Evolutionary conservation across 2,113 vertebrate genomes (phyloP).

Genomic region (Tetrao urogallus): DNA sequence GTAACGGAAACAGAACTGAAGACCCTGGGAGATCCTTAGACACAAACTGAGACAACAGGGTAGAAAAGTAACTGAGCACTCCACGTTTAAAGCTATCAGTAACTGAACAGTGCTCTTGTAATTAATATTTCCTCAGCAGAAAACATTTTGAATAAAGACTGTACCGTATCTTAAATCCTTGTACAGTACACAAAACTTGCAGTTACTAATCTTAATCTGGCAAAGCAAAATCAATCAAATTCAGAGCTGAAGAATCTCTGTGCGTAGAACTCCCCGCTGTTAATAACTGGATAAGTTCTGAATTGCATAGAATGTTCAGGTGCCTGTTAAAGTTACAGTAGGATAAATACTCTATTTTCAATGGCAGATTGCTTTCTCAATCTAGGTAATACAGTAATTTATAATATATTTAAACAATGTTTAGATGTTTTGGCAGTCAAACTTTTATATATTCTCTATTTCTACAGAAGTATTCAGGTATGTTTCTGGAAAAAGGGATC

Average conservation of each 20-base stretch:
- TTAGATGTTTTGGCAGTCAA: constrained; percentile 50
- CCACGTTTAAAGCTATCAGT: background rate
- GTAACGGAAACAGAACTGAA: background rate
- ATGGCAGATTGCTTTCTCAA: constrained; percentile 48
- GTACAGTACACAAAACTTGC: background rate
- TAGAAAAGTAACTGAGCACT: background rate
- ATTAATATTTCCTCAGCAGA: background rate
- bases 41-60: background rate
- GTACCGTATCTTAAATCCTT: constrained; percentile 9
- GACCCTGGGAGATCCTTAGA: background rate
- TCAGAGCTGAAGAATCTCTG: background rate
- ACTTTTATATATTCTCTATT: constrained; percentile 42
- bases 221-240: constrained; percentile 8
- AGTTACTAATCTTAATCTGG: background rate
- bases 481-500: background rate
- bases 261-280: background rate
- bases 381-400: constrained; percentile 65
- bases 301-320: constrained; percentile 34
- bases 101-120: background rate
- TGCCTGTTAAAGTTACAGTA: constrained; percentile 49
- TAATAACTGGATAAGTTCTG: background rate
- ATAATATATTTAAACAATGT: constrained; percentile 49
- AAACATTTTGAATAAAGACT: constrained; percentile 4
- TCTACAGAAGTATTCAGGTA: constrained; percentile 20
- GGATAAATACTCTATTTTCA: constrained; percentile 67